A percentile compares a stretch with the other conserved stretches of the same genome.
Conservation (phyloP, 2,797 vertebrate genomes). For the Merluccius polli region DNA sequence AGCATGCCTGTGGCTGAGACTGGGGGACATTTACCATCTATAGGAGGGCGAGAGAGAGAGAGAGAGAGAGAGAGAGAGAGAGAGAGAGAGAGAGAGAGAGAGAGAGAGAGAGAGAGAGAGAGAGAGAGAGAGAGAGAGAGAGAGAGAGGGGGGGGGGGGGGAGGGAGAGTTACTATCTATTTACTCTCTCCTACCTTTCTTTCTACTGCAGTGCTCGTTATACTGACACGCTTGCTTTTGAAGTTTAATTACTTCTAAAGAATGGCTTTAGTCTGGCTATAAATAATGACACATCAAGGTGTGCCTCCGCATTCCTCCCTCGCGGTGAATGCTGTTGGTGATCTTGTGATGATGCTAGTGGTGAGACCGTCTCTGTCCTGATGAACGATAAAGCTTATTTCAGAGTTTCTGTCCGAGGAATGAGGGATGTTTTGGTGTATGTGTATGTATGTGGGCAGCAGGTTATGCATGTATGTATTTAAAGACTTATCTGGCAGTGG, state of each 20-base stretch:
- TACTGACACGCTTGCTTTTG: slow-evolving; percentile 44
- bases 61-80: slow-evolving; percentile 2
- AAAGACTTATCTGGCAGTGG: not conserved
- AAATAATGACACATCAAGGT: slow-evolving; percentile 66
- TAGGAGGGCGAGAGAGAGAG: not conserved
- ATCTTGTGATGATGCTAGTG: no score
- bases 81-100: not conserved
- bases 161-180: not conserved
- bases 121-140: not conserved
- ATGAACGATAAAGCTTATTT: not conserved
- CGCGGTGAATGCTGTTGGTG: no score
- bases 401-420: no score
- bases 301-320: no score
- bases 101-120: not conserved
- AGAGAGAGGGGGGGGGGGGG: no score
- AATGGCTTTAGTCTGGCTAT: slow-evolving; percentile 53
- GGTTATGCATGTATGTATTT: not conserved
- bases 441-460: not conserved
- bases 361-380: not conserved
- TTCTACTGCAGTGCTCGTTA: slow-evolving; percentile 2
- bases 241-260: slow-evolving; percentile 66
- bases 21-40: slow-evolving; percentile 41
- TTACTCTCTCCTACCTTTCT: not conserved
- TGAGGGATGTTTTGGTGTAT: not conserved
- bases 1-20: slow-evolving; percentile 44